Percentiles rank a stretch among this genome's conserved stretches.
phyloP scores from a whole-genome alignment of 2,113 vertebrate genomes.

The Phocoena sinus region DNA sequence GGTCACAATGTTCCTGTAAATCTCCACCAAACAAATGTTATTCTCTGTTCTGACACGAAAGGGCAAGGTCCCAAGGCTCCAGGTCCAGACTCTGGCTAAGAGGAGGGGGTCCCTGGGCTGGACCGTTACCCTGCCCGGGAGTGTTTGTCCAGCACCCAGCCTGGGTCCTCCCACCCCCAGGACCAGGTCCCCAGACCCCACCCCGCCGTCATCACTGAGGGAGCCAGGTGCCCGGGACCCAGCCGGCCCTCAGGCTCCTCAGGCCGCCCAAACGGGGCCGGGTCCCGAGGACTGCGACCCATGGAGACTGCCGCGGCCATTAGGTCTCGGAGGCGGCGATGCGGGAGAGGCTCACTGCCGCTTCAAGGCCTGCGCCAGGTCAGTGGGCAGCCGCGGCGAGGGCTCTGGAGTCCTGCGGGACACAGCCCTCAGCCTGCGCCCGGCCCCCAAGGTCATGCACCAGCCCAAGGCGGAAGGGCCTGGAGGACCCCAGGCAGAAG shows the following conservation, averaged over 20 bases:
- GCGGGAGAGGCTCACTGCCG: background rate
- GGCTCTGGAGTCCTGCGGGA: background rate
- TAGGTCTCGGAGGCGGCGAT: background rate
- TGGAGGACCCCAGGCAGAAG: background rate
- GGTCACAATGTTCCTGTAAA: background rate
- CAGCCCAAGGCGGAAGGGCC: rapidly evolving
- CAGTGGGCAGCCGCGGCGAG: background rate
- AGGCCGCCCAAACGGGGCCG: background rate
- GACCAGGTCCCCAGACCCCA: background rate
- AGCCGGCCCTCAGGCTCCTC: background rate
- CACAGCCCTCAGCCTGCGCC: background rate
- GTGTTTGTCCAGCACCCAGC: background rate
- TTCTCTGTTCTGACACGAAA: background rate
- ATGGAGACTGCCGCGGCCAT: background rate
- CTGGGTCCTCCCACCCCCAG: background rate
- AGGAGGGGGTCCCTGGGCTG: background rate
- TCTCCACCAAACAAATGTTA: background rate
- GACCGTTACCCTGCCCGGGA: background rate
- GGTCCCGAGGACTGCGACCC: background rate
- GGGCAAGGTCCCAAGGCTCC: background rate
- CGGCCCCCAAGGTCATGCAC: background rate
- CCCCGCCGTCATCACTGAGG: background rate
- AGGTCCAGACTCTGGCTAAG: background rate
- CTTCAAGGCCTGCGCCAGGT: background rate
- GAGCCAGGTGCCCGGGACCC: background rate